Evolutionary conservation across 2,888 invertebrate species (phyloP).

Genomic region (Lasioglossum figueresi): DNA sequence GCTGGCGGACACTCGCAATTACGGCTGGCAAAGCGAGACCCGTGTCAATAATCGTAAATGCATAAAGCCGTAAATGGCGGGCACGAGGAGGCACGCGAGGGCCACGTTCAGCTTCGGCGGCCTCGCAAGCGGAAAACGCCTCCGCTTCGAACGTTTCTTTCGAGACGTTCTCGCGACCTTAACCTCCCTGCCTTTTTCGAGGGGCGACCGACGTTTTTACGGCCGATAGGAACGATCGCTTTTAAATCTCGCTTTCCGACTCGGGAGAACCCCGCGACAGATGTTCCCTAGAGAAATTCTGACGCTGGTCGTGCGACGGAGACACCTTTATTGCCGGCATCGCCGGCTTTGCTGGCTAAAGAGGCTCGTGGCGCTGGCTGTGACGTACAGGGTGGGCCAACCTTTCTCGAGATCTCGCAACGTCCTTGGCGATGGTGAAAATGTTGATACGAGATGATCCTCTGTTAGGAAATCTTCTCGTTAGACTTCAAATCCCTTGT

Average conservation of each 20-base stretch:
- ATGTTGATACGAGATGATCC: not conserved
- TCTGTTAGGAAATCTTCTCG: not conserved
- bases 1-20: conserved; percentile 34
- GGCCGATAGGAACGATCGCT: conserved; percentile 8
- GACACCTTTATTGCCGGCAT: not conserved
- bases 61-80: conserved; percentile 69
- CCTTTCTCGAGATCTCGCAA: not conserved
- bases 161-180: conserved; percentile 29
- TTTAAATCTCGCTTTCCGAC: conserved; percentile 5
- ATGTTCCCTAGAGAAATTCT: conserved; percentile 14
- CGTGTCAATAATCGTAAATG: conserved; percentile 76
- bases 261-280: conserved; percentile 17
- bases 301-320: not conserved
- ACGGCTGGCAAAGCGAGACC: conserved; percentile 44
- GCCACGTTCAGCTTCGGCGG: conserved; percentile 48
- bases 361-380: not conserved
- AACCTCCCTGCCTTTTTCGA: conserved; percentile 11
- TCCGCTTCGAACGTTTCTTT: not conserved
- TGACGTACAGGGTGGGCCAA: not conserved
- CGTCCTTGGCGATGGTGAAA: not conserved
- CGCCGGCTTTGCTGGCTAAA: too few species aligned
- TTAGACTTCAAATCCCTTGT: too few species aligned
- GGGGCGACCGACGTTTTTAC: conserved; percentile 35
- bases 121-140: conserved; percentile 41
- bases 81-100: conserved; percentile 66